A percentile compares a stretch with the other conserved stretches of the same genome.
These are phyloP conservation scores for Synergus laeviventris DNA, from an alignment of 2,888 invertebrate genomes.

Conservation along the genomic window DNA sequence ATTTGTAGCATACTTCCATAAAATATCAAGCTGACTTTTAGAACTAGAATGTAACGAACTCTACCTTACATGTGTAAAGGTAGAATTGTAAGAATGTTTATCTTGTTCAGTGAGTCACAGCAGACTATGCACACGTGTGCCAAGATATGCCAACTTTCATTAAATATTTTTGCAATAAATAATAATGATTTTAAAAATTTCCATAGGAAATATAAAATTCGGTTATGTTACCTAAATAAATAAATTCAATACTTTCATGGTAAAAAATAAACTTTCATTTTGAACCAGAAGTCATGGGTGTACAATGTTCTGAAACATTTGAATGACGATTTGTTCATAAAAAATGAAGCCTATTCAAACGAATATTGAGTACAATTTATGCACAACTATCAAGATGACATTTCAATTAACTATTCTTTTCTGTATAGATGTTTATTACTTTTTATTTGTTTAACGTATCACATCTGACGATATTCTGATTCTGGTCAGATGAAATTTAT, in stretches of 20 bases:
- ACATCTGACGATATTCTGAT: neutral
- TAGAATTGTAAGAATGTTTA: slow-evolving; percentile 26
- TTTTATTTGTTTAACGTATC: neutral
- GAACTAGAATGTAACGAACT: slow-evolving; percentile 1
- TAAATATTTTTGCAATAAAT: slow-evolving; percentile 12
- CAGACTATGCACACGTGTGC: slow-evolving; percentile 13
- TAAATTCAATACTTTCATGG: no score
- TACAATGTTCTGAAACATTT: no score
- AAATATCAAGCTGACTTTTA: neutral
- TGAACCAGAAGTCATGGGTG: no score
- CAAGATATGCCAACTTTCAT: slow-evolving; percentile 1
- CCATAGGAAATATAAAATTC: neutral
- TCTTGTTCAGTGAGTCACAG: slow-evolving; percentile 21
- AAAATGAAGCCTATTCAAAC: no score
- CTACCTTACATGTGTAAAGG: slow-evolving; percentile 10
- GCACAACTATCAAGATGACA: no score
- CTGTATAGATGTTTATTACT: neutral
- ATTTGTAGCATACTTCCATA: no score
- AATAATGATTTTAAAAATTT: neutral
- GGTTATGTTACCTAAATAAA: neutral
- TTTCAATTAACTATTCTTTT: no score
- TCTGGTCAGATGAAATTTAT: neutral
- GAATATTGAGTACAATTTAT: no score
- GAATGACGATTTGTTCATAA: no score
- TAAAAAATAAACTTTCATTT: no score